These are phyloP conservation scores for Agriotes lineatus DNA, from an alignment of 2,888 invertebrate genomes.

Conservation along the genomic window DNA sequence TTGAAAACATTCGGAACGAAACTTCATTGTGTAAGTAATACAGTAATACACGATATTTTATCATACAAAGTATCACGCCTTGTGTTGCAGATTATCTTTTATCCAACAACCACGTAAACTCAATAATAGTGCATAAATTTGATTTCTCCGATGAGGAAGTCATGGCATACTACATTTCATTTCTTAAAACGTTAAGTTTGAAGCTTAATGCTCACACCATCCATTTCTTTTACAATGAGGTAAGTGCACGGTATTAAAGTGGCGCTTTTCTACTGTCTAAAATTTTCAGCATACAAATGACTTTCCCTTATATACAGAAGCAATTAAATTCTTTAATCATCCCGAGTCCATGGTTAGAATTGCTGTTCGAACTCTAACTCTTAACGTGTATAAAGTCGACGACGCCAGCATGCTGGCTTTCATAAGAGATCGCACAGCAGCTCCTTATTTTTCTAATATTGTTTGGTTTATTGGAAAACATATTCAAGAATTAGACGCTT, in stretches of 20 bases:
- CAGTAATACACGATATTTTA: too few species aligned
- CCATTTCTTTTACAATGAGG: conserved; percentile 99
- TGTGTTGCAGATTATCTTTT: conserved; percentile 89
- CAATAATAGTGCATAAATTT: conserved; percentile 99
- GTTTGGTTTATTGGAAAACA: conserved; percentile 99
- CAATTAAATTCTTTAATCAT: conserved; percentile 99
- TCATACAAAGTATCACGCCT: too few species aligned
- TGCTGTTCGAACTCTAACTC: conserved; percentile 95
- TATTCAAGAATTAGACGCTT: conserved; percentile 93
- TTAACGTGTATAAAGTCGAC: conserved; percentile 96
- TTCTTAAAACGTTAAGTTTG: conserved; percentile 96
- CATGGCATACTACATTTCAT: conserved; percentile 99
- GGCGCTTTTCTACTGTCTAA: neutral
- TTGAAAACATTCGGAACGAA: conserved; percentile 99
- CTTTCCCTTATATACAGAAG: conserved; percentile 98
- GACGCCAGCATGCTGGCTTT: conserved; percentile 96
- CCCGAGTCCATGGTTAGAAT: conserved; percentile 99
- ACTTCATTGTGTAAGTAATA: conserved; percentile 94
- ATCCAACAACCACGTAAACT: conserved; percentile 99
- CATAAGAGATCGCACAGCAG: conserved; percentile 95
- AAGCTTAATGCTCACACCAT: conserved; percentile 98
- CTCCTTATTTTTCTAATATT: conserved; percentile 97
- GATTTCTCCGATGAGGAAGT: conserved; percentile 99
- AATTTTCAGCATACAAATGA: conserved; percentile 92
- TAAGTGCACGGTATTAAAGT: conserved; percentile 62